Evolutionary conservation across 2,888 invertebrate species (phyloP).

Genomic region (Anaspis maculata): DNA sequence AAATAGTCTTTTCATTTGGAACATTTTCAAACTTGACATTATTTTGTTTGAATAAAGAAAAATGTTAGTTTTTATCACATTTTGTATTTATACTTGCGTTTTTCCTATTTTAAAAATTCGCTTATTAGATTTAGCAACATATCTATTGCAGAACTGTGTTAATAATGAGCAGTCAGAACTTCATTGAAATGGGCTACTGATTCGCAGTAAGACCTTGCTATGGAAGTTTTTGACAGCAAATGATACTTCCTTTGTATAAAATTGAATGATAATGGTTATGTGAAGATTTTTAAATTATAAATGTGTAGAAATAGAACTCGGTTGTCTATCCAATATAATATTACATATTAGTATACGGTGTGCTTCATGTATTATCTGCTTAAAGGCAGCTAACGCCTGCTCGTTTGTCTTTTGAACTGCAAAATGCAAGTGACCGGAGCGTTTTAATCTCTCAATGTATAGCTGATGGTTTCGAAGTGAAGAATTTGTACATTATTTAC

Average conservation of each 20-base stretch:
- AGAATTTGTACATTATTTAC: conserved; percentile 35
- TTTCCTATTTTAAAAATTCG: conserved; percentile 7
- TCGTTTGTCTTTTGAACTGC: conserved; percentile 15
- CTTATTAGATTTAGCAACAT: conserved; percentile 16
- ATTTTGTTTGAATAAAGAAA: too few species aligned
- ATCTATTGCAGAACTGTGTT: conserved; percentile 11
- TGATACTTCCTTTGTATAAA: conserved; percentile 18
- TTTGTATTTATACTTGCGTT: conserved; percentile 13
- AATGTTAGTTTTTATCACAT: conserved; percentile 10
- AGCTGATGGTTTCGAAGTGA: conserved; percentile 16
- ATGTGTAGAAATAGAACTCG: conserved; percentile 28
- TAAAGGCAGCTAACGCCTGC: conserved; percentile 25
- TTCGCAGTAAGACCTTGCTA: too few species aligned
- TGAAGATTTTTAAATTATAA: conserved; percentile 23
- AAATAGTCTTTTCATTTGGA: conserved; percentile 11
- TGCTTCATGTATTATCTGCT: conserved; percentile 33
- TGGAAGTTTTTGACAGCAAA: conserved; percentile 8
- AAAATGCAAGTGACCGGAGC: conserved; percentile 11
- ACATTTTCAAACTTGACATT: conserved; percentile 9
- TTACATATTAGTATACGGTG: conserved; percentile 27
- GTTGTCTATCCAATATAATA: conserved; percentile 20
- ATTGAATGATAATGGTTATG: conserved; percentile 7
- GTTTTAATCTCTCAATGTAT: conserved; percentile 14
- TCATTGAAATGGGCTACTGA: too few species aligned
- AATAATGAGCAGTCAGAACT: too few species aligned